Evolutionary conservation across 2,797 vertebrate genomes (phyloP).

Genomic region (Pachyuromys duprasi): DNA sequence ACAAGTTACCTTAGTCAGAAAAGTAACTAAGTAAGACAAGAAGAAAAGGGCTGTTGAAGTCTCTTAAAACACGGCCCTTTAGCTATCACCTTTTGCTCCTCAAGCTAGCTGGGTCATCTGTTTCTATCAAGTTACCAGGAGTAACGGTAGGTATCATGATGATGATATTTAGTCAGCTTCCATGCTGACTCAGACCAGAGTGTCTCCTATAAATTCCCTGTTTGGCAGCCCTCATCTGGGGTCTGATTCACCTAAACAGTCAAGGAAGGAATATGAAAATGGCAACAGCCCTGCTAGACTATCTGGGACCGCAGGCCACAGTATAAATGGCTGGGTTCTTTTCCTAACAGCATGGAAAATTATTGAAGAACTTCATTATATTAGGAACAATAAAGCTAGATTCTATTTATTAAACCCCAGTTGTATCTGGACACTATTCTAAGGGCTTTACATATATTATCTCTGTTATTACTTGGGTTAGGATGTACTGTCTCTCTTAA

Average conservation of each 20-base stretch:
- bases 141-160: background rate
- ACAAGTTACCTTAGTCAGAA: no score
- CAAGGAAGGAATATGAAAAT: background rate
- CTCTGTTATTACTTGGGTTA: background rate
- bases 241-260: background rate
- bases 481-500: background rate
- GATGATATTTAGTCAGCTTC: background rate
- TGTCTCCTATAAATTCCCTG: background rate
- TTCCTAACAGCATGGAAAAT: background rate
- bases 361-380: background rate
- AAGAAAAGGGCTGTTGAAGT: background rate
- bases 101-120: background rate
- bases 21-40: background rate
- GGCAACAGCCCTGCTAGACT: background rate
- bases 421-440: background rate
- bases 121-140: background rate
- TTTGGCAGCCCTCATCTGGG: background rate
- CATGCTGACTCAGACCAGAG: background rate
- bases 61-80: background rate
- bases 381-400: background rate
- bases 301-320: background rate
- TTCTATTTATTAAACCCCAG: background rate
- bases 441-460: background rate
- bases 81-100: background rate
- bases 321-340: background rate